phyloP scores from a whole-genome alignment of 2,888 invertebrate species.

The Latrodectus hesperus region DNA sequence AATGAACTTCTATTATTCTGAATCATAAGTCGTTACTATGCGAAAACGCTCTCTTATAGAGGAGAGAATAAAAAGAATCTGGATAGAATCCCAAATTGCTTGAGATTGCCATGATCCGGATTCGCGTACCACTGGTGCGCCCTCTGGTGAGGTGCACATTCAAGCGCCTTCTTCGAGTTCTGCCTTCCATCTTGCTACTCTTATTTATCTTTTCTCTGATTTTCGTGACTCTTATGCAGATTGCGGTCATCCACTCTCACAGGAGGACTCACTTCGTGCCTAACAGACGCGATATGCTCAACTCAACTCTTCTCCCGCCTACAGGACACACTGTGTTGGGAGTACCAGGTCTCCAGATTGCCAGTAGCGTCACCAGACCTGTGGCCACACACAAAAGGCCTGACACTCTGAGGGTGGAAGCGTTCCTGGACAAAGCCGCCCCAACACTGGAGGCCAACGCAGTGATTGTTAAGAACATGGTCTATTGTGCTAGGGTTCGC shows the following conservation, averaged over 20 bases:
- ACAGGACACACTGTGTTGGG: conserved; percentile 12
- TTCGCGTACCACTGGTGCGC: conserved; percentile 70
- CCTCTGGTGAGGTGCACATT: conserved; percentile 70
- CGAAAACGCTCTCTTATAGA: background rate
- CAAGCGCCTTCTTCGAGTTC: conserved; percentile 70
- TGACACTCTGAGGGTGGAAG: conserved; percentile 70
- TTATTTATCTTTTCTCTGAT: conserved; percentile 71
- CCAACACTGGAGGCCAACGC: conserved; percentile 70
- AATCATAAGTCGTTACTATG: too few relatives aligned
- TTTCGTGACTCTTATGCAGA: conserved; percentile 71
- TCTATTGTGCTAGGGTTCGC: conserved; percentile 65
- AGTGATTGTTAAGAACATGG: conserved; percentile 63
- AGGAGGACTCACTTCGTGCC: conserved; percentile 56
- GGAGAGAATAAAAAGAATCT: too few relatives aligned
- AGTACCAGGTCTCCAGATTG: conserved; percentile 14
- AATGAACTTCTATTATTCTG: too few relatives aligned
- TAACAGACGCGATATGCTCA: conserved; percentile 23
- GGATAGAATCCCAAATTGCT: background rate
- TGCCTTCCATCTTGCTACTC: conserved; percentile 70
- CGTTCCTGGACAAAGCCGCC: conserved; percentile 69
- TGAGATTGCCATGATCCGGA: conserved; percentile 61
- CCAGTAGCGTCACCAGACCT: conserved; percentile 29
- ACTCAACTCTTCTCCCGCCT: conserved; percentile 33
- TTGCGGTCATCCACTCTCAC: conserved; percentile 71
- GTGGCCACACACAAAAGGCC: conserved; percentile 30